Conservation (phyloP, 1,140 invertebrate species). For the Drosophila virilis region DNA sequence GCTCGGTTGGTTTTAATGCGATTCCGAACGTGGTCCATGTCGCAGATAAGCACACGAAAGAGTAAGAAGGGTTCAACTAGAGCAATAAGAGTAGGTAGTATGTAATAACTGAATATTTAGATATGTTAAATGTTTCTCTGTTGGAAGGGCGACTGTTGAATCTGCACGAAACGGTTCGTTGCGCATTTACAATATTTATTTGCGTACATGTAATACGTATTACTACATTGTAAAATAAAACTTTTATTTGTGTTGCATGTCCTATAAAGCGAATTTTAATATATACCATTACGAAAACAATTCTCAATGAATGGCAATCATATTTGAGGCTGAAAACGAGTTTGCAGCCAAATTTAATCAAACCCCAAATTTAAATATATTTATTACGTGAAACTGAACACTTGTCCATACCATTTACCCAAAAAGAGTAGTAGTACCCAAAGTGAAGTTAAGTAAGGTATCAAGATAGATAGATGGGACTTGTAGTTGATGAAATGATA, state of each 20-base stretch:
- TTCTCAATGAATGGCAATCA: too few relatives aligned
- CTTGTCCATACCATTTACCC: too few relatives aligned
- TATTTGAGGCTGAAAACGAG: too few relatives aligned
- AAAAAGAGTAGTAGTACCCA: too few relatives aligned
- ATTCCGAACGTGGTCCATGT: conserved; percentile 34
- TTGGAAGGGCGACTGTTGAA: not conserved
- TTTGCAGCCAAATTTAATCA: too few relatives aligned
- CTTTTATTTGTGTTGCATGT: not conserved
- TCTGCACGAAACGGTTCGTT: conserved; percentile 24
- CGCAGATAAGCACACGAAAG: conserved; percentile 4
- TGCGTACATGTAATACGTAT: not conserved
- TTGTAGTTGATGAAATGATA: too few relatives aligned
- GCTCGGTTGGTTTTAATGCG: conserved; percentile 66
- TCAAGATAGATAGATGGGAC: too few relatives aligned
- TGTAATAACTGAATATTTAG: conserved; percentile 48
- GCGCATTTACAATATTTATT: conserved; percentile 14
- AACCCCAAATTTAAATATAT: too few relatives aligned
- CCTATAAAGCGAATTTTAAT: too few relatives aligned
- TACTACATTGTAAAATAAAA: not conserved
- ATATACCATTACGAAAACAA: too few relatives aligned
- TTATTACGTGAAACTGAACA: too few relatives aligned
- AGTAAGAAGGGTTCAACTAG: not conserved
- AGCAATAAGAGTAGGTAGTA: conserved; percentile 25
- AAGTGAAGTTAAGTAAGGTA: too few relatives aligned
- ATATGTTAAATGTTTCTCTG: conserved; percentile 36